These are phyloP conservation scores for Synanthedon andrenaeformis DNA, from an alignment of 2,888 invertebrate genomes.

Conservation along the genomic window DNA sequence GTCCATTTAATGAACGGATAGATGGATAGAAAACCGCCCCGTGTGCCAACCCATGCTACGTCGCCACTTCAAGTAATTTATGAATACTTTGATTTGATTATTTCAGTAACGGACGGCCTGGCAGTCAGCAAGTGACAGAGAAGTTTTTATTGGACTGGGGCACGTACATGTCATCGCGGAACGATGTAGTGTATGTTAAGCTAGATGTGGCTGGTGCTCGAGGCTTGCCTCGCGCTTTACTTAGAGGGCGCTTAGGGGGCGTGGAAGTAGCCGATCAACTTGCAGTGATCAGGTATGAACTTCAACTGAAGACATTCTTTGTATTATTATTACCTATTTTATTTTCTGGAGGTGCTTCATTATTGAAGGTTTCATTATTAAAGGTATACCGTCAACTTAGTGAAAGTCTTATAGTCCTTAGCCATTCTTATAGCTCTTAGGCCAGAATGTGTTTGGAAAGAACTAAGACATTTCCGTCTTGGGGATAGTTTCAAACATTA, in stretches of 20 bases:
- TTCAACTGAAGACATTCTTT: too few relatives aligned
- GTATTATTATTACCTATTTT: not conserved
- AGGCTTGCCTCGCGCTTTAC: constrained; percentile 82
- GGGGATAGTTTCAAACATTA: too few relatives aligned
- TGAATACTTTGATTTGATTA: not conserved
- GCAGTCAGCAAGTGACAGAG: constrained; percentile 90
- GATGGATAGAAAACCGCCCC: too few relatives aligned
- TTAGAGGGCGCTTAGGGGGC: constrained; percentile 87
- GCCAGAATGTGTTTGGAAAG: too few relatives aligned
- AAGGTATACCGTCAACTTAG: too few relatives aligned
- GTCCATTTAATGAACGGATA: too few relatives aligned
- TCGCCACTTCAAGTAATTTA: too few relatives aligned
- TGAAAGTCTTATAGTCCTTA: too few relatives aligned
- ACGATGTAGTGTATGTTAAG: constrained; percentile 90
- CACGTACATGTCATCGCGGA: constrained; percentile 91
- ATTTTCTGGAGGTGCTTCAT: not conserved
- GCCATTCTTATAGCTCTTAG: too few relatives aligned
- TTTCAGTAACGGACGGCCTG: constrained; percentile 89
- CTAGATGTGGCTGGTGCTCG: constrained; percentile 91
- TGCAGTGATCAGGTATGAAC: constrained; percentile 76
- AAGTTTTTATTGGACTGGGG: constrained; percentile 91
- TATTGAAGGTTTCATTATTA: not conserved
- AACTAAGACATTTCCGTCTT: too few relatives aligned
- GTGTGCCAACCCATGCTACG: too few relatives aligned
- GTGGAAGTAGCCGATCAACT: constrained; percentile 94